Base-by-base conservation (phyloP, 2,888 invertebrate species). In the Drosophila rubida region DNA sequence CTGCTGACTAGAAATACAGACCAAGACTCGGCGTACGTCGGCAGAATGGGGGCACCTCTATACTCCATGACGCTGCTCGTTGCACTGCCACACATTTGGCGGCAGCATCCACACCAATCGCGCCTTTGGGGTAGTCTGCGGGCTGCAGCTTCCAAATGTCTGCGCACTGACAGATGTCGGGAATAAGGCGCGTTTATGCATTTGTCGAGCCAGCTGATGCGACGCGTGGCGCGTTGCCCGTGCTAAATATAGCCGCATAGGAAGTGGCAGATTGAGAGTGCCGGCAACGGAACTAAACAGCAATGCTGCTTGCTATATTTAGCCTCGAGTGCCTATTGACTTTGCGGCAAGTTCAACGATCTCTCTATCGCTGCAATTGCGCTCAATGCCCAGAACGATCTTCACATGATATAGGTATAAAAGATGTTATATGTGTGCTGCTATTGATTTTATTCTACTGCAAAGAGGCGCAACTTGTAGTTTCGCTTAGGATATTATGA, bases 1-100 rank as follows among this genome's bases (percentile, higher is more conserved):
- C 6, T 1, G n/a, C 16, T 0, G 6, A 37, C 1, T 19, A 53
- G 4, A n/a, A n/a, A 13, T 55, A 73, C 83, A n/a, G 53, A 90
- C 90, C 89, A 87, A 22, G 90, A 82, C 63, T 90, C 78, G 6
- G 78, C 77, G 57, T 87, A 90, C 35, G 76, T 85, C 2, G 89
- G 88, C 23, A 82, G 68, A 62, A 69, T 62, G 16, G 78, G 60
- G 41, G 67, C 72, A 70, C 80, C 81, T 89, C 89, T 84, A 69
- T 69, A 68, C 77, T 89, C 89, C 90, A 90, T 90, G 80, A 67
- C 78, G 78, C 55, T 64, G 50, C 63, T 48, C 22, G 14, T 16
- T 14, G 60, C 19, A 84, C 85, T 84, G 53, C 27, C 37, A 19
- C 16, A 22, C n/a, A n/a, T n/a, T 16, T 39, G 42, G 58, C 42